These are phyloP conservation scores for Chaenocephalus aceratus DNA, from an alignment of 2,113 vertebrate genomes.

Conservation along the genomic window DNA sequence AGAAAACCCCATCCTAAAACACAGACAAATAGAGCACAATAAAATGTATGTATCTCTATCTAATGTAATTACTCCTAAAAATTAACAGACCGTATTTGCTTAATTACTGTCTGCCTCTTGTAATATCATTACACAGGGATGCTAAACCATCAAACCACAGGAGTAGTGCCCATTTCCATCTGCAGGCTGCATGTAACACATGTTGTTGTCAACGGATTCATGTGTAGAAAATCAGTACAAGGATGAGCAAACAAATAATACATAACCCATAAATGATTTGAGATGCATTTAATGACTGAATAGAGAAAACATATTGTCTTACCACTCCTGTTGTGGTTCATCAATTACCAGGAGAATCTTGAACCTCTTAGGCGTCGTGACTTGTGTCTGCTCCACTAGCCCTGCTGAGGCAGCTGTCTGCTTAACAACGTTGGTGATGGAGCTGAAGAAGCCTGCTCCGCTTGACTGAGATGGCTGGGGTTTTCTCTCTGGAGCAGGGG, in stretches of 20 bases:
- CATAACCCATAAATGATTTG: neutral
- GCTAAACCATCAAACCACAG: conserved; percentile 42
- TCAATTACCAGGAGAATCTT: conserved; percentile 94
- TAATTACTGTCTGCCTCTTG: conserved; percentile 3
- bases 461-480: conserved; percentile 73
- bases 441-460: conserved; percentile 92
- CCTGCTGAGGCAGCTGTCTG: conserved; percentile 92
- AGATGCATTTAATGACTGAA: neutral
- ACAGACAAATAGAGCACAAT: conserved; percentile 2
- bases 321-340: conserved; percentile 94
- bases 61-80: conserved; percentile 37
- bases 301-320: conserved; percentile 65
- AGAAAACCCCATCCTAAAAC: conserved; percentile 8
- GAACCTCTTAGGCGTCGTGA: conserved; percentile 87
- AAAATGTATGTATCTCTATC: conserved; percentile 30
- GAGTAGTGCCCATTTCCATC: conserved; percentile 45
- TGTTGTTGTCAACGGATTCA: conserved; percentile 17
- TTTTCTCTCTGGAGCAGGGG: conserved; percentile 80
- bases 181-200: conserved; percentile 44
- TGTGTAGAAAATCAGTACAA: neutral
- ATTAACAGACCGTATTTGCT: conserved; percentile 23
- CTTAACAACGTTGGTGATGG: conserved; percentile 94
- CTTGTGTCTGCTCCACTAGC: conserved; percentile 87
- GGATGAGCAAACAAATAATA: conserved; percentile 5
- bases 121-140: conserved; percentile 5